Percentiles rank a stretch among this genome's conserved stretches.
phyloP scores from a whole-genome alignment of 2,888 invertebrate genomes.

The Chirona hameri region DNA sequence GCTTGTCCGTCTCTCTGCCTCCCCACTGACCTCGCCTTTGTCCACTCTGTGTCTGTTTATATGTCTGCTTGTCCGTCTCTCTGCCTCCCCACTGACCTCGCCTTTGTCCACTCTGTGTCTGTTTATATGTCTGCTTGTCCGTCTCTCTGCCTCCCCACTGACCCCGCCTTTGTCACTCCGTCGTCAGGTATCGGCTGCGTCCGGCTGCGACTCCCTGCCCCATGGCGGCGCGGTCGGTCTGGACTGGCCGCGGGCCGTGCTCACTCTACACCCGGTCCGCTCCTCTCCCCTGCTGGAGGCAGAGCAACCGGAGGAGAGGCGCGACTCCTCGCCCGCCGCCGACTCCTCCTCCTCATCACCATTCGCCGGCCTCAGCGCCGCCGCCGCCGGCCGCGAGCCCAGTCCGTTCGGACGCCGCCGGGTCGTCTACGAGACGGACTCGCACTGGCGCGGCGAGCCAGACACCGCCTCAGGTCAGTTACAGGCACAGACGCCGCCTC shows the following conservation, averaged over 20 bases:
- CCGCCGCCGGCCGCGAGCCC: constrained; percentile 52
- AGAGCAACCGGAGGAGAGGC: neutral
- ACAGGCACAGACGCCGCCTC: too few relatives aligned
- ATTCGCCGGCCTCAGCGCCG: constrained; percentile 41
- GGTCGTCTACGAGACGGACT: constrained; percentile 65
- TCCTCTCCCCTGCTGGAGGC: constrained; percentile 5
- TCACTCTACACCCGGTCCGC: neutral
- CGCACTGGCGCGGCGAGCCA: neutral
- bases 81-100: too few relatives aligned
- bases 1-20: too few relatives aligned
- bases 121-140: too few relatives aligned
- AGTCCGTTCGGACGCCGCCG: constrained; percentile 81
- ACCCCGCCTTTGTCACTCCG: too few relatives aligned
- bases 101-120: too few relatives aligned
- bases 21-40: too few relatives aligned
- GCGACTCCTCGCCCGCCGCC: neutral
- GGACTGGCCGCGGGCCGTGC: constrained; percentile 12
- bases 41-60: too few relatives aligned
- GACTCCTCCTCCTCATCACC: neutral
- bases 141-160: too few relatives aligned
- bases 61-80: too few relatives aligned
- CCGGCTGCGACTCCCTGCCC: neutral
- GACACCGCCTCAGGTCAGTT: neutral
- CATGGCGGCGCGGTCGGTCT: neutral
- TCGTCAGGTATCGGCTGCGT: neutral